Conservation (phyloP, 2,797 vertebrate species). For the Neoniphon sammara region DNA sequence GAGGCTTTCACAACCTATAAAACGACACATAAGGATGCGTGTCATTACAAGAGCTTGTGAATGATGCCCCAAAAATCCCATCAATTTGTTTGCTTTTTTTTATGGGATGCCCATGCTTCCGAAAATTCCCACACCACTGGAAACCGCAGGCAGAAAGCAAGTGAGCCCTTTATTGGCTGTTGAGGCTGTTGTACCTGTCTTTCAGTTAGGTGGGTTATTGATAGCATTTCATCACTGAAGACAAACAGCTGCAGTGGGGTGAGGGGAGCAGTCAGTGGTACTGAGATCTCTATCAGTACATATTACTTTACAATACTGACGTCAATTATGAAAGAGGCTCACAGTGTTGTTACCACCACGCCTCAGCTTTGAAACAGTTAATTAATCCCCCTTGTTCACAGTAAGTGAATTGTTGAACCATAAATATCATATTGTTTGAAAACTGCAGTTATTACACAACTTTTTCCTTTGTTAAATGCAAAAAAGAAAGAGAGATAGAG, state of each 20-base stretch:
- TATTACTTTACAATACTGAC: neutral
- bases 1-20: too few relatives aligned
- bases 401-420: neutral
- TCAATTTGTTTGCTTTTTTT: neutral
- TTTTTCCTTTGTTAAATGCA: neutral
- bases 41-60: too few relatives aligned
- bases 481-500: neutral
- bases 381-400: neutral
- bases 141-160: neutral
- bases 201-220: neutral
- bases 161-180: neutral
- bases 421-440: neutral
- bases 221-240: neutral
- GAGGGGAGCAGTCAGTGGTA: neutral
- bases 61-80: too few relatives aligned
- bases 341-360: neutral
- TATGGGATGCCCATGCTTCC: neutral
- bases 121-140: neutral
- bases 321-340: neutral
- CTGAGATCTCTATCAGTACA: slow-evolving; percentile 29
- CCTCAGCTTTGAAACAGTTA: too few relatives aligned
- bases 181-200: neutral
- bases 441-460: neutral
- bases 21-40: too few relatives aligned
- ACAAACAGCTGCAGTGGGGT: neutral